phyloP scores from a whole-genome alignment of 2,113 vertebrate species.

The Nyctibius bracteatus region DNA sequence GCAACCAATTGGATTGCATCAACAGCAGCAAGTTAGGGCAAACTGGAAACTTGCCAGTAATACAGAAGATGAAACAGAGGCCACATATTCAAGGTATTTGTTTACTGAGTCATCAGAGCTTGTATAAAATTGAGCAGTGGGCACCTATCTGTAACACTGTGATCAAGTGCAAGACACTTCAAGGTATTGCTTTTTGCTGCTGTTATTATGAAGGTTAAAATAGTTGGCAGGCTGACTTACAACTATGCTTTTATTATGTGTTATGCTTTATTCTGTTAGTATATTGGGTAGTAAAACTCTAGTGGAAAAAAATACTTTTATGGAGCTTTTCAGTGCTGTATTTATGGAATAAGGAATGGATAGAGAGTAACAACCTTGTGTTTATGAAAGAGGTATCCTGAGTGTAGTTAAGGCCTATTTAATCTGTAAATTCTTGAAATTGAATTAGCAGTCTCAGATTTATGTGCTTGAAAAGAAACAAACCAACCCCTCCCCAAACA shows the following conservation, averaged over 20 bases:
- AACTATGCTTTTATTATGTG: conserved; percentile 23
- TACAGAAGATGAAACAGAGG: conserved; percentile 86
- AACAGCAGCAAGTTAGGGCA: conserved; percentile 85
- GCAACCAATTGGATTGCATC: conserved; percentile 86
- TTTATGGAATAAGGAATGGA: conserved; percentile 9
- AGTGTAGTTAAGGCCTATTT: conserved; percentile 7
- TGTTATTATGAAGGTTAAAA: conserved; percentile 11
- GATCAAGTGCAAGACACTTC: conserved; percentile 20
- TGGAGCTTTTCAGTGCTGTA: conserved; percentile 20
- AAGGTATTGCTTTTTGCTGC: conserved; percentile 27
- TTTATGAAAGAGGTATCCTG: not conserved
- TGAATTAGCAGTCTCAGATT: not conserved
- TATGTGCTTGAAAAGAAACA: not conserved
- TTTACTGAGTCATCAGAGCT: conserved; percentile 20
- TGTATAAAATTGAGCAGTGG: conserved; percentile 4
- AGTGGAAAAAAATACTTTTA: conserved; percentile 30
- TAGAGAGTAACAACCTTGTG: conserved; percentile 1
- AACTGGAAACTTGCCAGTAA: conserved; percentile 88
- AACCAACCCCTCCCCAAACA: not conserved
- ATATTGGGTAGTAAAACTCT: conserved; percentile 34
- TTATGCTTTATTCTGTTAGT: conserved; percentile 40
- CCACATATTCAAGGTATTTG: conserved; percentile 84
- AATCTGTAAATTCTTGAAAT: not conserved
- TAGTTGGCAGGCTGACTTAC: conserved; percentile 22
- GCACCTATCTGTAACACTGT: conserved; percentile 48